Base-by-base conservation (phyloP, 1,140 invertebrate genomes). In the Chironomus tepperi region DNA sequence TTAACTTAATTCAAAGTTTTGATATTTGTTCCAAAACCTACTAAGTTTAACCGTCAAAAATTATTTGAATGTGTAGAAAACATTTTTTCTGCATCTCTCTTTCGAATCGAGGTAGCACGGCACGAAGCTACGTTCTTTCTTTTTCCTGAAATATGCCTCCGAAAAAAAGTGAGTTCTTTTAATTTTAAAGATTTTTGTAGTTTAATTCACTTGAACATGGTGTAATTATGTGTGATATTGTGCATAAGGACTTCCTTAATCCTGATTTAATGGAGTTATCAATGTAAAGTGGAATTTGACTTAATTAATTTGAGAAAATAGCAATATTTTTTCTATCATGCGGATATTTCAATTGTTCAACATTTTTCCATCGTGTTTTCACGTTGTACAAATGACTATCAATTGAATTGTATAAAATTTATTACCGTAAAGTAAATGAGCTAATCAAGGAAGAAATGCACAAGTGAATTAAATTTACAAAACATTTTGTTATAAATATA, bases 401-500 rank as follows among this genome's bases (percentile, higher is more conserved):
- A 34, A n/a, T n/a, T 34, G 5, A 34, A 2, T 34, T 34, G 5
- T 34, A 34, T 34, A 34, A 34, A 34, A 34, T 34, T 5, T 34
- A 34, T 34, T 34, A 34, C 15, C 5, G 1, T n/a, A 57, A 57
- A 57, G 12, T 57, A 57, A 57, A 12, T 57, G 24, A 47, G 73
- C 67, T 57, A 43, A 74, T 75, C 18, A 74, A 64, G 43, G n/a
- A 34, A 75, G 73, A 75, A 73, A 74, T 67, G 42, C 65, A 73
- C 7, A 74, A 75, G 42, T 75, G 57, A 24, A 8, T 42, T 57
- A 74, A 73, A 75, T 76, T 74, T 74, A 74, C 73, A 70, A 67
- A n/a, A 16, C 70, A 67, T 75, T 74, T 73, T 76, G 72, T 75
- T 42, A 75, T 73, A 10, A 74, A 75, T 24, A 72, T 75, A 43